Percentiles rank a stretch among this genome's conserved stretches.
phyloP scores from a whole-genome alignment of 2,888 invertebrate species.

The Tipula unca region DNA sequence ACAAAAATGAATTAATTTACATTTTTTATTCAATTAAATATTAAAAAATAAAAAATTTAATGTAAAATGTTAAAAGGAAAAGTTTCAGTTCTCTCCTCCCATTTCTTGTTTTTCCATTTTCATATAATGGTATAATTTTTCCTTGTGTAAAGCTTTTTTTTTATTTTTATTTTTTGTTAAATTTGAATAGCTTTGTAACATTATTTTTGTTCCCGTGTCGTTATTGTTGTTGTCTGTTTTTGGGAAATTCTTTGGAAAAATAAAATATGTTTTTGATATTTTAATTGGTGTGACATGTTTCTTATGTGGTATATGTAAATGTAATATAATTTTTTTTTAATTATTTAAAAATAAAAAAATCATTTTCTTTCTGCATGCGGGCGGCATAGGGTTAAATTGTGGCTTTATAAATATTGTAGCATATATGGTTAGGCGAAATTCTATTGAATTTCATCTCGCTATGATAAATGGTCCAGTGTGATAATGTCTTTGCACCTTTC shows the following conservation, averaged over 20 bases:
- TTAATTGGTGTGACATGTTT: background rate
- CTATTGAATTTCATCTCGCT: background rate
- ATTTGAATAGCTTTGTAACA: background rate
- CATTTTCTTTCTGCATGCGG: background rate
- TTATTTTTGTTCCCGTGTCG: background rate
- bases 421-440: background rate
- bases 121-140: background rate
- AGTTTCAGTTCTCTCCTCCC: background rate
- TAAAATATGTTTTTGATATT: background rate
- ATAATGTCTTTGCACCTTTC: background rate
- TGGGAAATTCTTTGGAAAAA: background rate
- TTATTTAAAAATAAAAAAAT: background rate
- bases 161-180: background rate
- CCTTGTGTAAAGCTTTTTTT: background rate
- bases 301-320: background rate
- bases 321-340: background rate
- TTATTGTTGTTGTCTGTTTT: background rate
- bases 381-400: background rate
- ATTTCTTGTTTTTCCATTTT: background rate
- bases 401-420: background rate
- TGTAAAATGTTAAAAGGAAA: background rate
- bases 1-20: background rate
- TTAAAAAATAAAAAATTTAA: background rate
- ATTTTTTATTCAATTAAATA: slow-evolving; percentile 3
- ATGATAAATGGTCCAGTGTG: background rate